These are phyloP conservation scores for Rhopalosiphum padi DNA, from an alignment of 1,140 invertebrate genomes.

Conservation along the genomic window DNA sequence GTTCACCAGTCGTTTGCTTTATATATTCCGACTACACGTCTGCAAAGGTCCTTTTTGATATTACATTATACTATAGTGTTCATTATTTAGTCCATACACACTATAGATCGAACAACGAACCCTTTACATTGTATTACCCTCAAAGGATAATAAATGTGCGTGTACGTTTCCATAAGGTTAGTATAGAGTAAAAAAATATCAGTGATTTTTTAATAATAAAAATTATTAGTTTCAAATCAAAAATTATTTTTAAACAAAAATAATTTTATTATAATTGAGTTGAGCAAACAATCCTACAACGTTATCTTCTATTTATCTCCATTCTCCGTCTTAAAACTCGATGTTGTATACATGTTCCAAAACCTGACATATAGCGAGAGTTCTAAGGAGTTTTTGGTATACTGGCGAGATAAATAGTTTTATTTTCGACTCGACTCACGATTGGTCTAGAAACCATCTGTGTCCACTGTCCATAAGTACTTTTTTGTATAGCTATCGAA, in stretches of 20 bases:
- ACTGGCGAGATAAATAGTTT: background rate
- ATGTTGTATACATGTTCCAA: background rate
- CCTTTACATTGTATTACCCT: background rate
- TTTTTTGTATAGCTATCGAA: background rate
- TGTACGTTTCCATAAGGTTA: background rate
- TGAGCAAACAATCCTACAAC: background rate
- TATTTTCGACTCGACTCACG: background rate
- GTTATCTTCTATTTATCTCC: fast-evolving
- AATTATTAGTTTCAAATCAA: background rate
- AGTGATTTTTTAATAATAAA: background rate
- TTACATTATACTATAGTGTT: background rate
- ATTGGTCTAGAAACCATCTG: background rate
- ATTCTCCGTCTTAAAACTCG: no score
- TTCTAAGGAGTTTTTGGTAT: background rate
- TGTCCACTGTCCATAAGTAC: background rate
- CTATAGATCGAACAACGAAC: background rate
- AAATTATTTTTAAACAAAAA: background rate
- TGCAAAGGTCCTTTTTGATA: background rate
- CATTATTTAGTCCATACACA: background rate
- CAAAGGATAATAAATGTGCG: background rate
- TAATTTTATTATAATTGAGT: background rate
- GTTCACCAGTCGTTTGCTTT: background rate
- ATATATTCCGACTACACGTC: background rate
- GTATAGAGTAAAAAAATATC: background rate
- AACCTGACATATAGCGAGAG: background rate